Evolutionary conservation across 2,797 vertebrate genomes (phyloP).

Genomic region (Chloroceryle inda): DNA sequence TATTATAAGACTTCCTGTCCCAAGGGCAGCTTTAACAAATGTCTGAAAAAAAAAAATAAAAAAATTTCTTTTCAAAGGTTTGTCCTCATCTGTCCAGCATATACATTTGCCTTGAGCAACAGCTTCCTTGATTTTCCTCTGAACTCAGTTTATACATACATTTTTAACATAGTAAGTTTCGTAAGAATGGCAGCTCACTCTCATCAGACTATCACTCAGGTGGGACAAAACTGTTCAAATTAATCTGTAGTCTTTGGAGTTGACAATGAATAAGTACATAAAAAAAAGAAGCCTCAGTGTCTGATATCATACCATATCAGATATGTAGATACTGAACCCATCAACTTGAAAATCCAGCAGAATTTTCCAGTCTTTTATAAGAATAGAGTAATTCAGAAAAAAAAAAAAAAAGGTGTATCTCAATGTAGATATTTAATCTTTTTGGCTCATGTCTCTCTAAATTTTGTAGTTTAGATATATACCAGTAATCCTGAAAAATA

Average conservation of each 20-base stretch:
- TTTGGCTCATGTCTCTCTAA: background rate
- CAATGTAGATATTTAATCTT: background rate
- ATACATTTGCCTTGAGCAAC: background rate
- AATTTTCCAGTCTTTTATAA: background rate
- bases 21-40: background rate
- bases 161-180: background rate
- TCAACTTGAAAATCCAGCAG: background rate
- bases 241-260: background rate
- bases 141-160: background rate
- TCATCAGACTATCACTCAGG: background rate
- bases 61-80: slow-evolving; percentile 14
- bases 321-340: background rate
- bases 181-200: background rate
- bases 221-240: background rate
- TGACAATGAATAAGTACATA: background rate
- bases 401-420: background rate
- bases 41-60: slow-evolving; percentile 45
- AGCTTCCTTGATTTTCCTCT: background rate
- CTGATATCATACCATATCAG: background rate
- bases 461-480: background rate
- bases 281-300: background rate
- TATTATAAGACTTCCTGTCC: slow-evolving; percentile 26
- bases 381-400: background rate
- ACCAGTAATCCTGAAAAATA: background rate
- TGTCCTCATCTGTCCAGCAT: background rate